Evolutionary conservation across 2,797 vertebrate species (phyloP).

Genomic region (Xiphophorus birchmanni): DNA sequence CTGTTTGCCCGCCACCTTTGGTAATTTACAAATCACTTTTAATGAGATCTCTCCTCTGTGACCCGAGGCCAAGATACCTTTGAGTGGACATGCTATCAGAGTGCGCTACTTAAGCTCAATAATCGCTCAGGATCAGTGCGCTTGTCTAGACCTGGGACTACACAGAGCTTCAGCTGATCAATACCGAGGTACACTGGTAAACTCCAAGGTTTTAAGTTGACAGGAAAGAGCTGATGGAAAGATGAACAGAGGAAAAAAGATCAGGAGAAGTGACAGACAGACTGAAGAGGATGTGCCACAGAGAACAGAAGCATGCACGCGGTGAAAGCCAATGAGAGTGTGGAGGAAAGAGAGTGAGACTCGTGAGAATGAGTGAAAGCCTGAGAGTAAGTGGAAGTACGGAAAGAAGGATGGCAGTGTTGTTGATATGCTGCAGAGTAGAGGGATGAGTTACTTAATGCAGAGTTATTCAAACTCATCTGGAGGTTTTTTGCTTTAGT

Average conservation of each 20-base stretch:
- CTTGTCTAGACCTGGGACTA: conserved; percentile 45
- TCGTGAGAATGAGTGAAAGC: conserved; percentile 22
- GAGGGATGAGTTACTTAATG: conserved; percentile 51
- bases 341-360: conserved; percentile 14
- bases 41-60: conserved; percentile 58
- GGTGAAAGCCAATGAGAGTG: conserved; percentile 27
- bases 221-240: conserved; percentile 17
- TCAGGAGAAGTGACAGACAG: conserved; percentile 14
- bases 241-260: not conserved
- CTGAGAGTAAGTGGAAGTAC: not conserved
- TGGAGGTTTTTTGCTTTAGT: conserved; percentile 47
- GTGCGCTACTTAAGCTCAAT: conserved; percentile 26
- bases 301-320: conserved; percentile 19
- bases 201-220: conserved; percentile 17
- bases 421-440: conserved; percentile 52
- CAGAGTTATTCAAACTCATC: conserved; percentile 32
- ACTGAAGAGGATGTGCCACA: conserved; percentile 14
- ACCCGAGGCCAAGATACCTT: conserved; percentile 27
- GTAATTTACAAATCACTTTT: conserved; percentile 63
- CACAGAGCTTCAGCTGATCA: conserved; percentile 56
- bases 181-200: conserved; percentile 45
- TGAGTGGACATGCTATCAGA: conserved; percentile 21
- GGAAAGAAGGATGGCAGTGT: conserved; percentile 34
- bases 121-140: conserved; percentile 34
- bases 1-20: conserved; percentile 1